phyloP scores from a whole-genome alignment of 2,888 invertebrate genomes.

The Lepidocyrtinus sp. region DNA sequence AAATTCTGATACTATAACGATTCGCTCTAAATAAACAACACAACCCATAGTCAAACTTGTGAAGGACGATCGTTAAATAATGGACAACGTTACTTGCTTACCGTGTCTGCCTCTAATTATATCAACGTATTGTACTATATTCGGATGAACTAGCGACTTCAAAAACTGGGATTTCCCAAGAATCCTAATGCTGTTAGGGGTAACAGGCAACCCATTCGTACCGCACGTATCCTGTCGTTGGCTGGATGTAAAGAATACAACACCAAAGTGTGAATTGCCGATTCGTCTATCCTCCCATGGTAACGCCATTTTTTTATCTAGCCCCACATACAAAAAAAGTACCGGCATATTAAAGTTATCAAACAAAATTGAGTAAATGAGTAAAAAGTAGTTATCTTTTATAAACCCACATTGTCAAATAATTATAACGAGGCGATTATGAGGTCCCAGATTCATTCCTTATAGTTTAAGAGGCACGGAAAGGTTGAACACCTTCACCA shows the following conservation, averaged over 20 bases:
- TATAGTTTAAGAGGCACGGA: slow-evolving; percentile 2
- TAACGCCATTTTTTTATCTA: slow-evolving; percentile 45
- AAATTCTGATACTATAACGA: slow-evolving; percentile 87
- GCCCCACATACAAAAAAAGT: too few species aligned
- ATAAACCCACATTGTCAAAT: too few species aligned
- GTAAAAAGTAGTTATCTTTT: too few species aligned
- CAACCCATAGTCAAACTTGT: slow-evolving; percentile 22
- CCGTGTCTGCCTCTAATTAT: slow-evolving; percentile 95
- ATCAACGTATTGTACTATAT: slow-evolving; percentile 92
- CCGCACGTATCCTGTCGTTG: slow-evolving; percentile 94
- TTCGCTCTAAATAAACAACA: slow-evolving; percentile 78
- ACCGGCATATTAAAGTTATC: too few species aligned
- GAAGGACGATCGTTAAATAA: slow-evolving; percentile 17
- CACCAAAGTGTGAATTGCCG: slow-evolving; percentile 77
- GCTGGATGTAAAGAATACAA: slow-evolving; percentile 92
- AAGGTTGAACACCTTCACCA: slow-evolving; percentile 11
- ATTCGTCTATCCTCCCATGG: slow-evolving; percentile 56
- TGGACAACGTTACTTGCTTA: slow-evolving; percentile 72
- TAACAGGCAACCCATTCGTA: slow-evolving; percentile 94
- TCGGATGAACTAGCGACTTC: slow-evolving; percentile 83
- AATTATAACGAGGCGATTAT: too few species aligned
- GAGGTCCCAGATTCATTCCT: not conserved
- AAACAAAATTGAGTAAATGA: too few species aligned
- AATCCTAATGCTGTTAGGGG: slow-evolving; percentile 96
- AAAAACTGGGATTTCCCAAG: slow-evolving; percentile 89